phyloP scores from a whole-genome alignment of 2,888 invertebrate species.

The Fissipunctia ypsillon region DNA sequence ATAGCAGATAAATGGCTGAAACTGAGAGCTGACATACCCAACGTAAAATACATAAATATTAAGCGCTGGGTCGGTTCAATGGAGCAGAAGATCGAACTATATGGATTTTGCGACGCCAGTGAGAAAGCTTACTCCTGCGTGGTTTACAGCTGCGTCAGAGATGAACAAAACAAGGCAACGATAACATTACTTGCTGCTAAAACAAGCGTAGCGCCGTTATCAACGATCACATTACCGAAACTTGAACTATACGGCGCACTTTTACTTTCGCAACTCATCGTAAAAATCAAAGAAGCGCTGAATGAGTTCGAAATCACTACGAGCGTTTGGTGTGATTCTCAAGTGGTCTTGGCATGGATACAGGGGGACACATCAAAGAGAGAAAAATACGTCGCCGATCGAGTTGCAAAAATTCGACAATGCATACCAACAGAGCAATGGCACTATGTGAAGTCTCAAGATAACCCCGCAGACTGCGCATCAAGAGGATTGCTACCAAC shows the following conservation, averaged over 20 bases:
- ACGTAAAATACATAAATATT: constrained; percentile 6
- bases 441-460: neutral
- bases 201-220: constrained; percentile 23
- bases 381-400: neutral
- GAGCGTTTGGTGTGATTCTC: constrained; percentile 15
- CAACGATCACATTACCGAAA: constrained; percentile 24
- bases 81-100: neutral
- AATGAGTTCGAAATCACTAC: neutral
- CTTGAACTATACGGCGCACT: constrained; percentile 31
- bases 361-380: neutral
- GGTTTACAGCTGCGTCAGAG: constrained; percentile 27
- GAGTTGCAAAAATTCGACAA: neutral
- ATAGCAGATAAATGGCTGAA: constrained; percentile 8
- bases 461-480: too few relatives aligned
- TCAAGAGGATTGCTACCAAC: too few relatives aligned
- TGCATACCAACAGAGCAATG: neutral
- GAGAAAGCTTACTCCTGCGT: constrained; percentile 18
- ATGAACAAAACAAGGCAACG: neutral
- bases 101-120: constrained; percentile 26
- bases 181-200: constrained; percentile 20
- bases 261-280: neutral
- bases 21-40: constrained; percentile 14
- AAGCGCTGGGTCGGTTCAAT: constrained; percentile 25
- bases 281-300: constrained; percentile 6
- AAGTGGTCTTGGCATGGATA: constrained; percentile 47